Evolutionary conservation across 2,113 vertebrate genomes (phyloP), one percentile per base, ranked within the genome.

Genomic region (Lasiurus borealis): DNA sequence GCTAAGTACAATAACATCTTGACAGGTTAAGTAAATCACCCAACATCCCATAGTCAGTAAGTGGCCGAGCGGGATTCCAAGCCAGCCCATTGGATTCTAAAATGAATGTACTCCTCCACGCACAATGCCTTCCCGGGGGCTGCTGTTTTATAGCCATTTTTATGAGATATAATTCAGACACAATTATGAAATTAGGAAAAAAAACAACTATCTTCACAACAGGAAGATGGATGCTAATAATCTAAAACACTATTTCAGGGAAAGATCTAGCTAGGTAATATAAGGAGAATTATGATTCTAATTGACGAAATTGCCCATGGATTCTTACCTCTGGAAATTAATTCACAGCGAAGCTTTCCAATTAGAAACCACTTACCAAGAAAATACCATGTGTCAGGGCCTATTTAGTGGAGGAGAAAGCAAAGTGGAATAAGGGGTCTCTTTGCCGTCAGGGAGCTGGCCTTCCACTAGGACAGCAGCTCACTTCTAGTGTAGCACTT

Each of bases 141-240:
- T 57, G 31, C 44, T 36, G 27, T 9, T 9, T 46, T 72, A 76
- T 5, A 66, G 16, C 66, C 48, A 31, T 5, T 44, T 34, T 54
- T 50, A 18, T 4, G 12, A 72, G 59, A 62, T 82, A 9, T 31
- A 71, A 59, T 87, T 92, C 48, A 77, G 13, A 52, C 3, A 25
- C 4, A 44, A 77, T 46, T 71, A 69, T 52, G 36, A 77, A 81
- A 27, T 82, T 46, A 44, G 64, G 40, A 40, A 29, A 25, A 68
- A 82, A 82, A 95, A 72, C 66, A 95, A 72, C 66, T 82, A 90
- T 71, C 44, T 31, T 83, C 88, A 90, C 48, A n/a, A 84, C 6
- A 71, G 59, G 23, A 93, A 75, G 64, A 90, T 0, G 12, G 85
- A 86, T 46, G 40, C 16, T 64, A 59, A 78, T 69, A 34, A 83